Evolutionary conservation across 1,140 invertebrate species (phyloP).

Genomic region (Dinoponera quadriceps): DNA sequence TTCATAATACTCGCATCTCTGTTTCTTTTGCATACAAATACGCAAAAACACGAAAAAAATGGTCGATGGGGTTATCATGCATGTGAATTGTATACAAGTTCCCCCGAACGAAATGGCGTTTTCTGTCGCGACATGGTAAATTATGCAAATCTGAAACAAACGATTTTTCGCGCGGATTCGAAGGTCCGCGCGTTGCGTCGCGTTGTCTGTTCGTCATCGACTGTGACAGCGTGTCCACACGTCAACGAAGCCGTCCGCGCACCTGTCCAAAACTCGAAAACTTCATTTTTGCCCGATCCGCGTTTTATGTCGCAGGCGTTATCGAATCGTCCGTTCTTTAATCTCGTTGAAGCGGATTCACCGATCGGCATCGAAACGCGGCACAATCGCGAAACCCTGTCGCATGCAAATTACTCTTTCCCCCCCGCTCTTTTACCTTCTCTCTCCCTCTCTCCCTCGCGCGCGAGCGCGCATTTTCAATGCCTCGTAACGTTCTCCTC

Average conservation of each 20-base stretch:
- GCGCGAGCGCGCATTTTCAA: no score
- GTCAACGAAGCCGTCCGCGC: background rate
- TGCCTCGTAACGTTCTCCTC: background rate
- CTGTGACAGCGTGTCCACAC: constrained; percentile 18
- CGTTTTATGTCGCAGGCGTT: constrained; percentile 20
- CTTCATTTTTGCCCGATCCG: constrained; percentile 48
- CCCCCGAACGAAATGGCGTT: background rate
- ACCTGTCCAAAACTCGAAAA: constrained; percentile 50
- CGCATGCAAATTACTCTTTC: constrained; percentile 13
- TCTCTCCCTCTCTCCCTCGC: background rate
- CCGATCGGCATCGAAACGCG: constrained; percentile 2
- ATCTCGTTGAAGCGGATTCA: constrained; percentile 66
- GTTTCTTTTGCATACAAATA: background rate
- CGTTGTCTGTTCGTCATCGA: constrained; percentile 33
- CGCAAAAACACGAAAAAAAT: background rate
- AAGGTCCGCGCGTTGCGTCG: constrained; percentile 17
- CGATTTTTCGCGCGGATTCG: constrained; percentile 60
- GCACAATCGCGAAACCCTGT: constrained; percentile 55
- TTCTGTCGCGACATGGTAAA: constrained; percentile 23
- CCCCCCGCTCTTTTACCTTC: background rate
- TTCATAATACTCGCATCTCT: no score
- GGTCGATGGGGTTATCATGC: constrained; percentile 8
- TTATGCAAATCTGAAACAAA: constrained; percentile 70
- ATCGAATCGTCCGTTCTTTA: constrained; percentile 54
- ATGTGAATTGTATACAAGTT: constrained; percentile 14